These are phyloP conservation scores for Hartigia nigra DNA, from an alignment of 2,888 invertebrate species.

Conservation along the genomic window DNA sequence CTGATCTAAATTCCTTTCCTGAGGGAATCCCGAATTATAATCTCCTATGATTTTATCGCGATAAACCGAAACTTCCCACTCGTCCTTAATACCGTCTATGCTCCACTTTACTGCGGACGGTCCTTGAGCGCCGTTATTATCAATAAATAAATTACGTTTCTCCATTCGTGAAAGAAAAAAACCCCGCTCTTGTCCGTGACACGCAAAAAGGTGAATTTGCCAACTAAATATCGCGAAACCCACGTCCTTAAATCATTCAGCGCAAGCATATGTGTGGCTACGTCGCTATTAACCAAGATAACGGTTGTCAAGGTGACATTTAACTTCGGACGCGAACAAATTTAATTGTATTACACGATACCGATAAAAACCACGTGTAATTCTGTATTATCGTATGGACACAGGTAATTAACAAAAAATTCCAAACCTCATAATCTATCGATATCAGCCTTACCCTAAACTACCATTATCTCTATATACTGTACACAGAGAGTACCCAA, in stretches of 20 bases:
- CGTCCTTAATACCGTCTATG: background rate
- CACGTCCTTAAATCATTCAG: background rate
- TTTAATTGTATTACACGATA: background rate
- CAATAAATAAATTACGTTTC: background rate
- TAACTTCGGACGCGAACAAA: background rate
- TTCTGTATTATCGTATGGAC: background rate
- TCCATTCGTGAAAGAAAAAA: background rate
- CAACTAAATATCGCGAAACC: background rate
- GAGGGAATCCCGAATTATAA: background rate
- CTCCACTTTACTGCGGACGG: background rate
- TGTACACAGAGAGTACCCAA: background rate
- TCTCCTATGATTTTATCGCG: background rate
- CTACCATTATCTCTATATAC: background rate
- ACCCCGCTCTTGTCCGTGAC: too few species aligned
- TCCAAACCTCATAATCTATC: background rate
- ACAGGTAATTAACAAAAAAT: background rate
- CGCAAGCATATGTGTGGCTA: background rate
- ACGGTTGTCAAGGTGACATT: background rate
- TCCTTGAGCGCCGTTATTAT: background rate
- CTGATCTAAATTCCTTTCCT: background rate
- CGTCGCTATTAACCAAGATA: background rate
- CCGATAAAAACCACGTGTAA: background rate
- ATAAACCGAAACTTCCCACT: background rate
- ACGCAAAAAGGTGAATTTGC: background rate
- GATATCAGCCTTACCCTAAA: background rate